These are phyloP conservation scores for Rhinoraja longicauda DNA, from an alignment of 2,797 vertebrate species.

Conservation along the genomic window DNA sequence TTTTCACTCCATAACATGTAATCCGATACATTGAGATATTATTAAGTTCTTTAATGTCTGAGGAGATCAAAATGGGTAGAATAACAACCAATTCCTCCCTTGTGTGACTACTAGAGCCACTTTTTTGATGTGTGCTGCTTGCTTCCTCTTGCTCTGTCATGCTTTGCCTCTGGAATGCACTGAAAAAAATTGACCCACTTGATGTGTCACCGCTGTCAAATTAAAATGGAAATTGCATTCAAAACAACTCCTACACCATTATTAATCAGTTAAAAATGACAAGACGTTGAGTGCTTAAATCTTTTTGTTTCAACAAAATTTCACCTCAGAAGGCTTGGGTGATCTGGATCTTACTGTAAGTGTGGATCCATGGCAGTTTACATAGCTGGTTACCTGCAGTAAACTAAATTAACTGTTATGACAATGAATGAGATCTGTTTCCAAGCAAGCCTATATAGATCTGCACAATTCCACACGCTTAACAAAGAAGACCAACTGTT, in stretches of 20 bases:
- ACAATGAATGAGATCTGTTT: conserved; percentile 59
- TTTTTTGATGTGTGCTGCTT: background rate
- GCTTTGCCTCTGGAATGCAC: background rate
- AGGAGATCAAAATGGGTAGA: conserved; percentile 11
- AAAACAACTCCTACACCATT: background rate
- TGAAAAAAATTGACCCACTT: background rate
- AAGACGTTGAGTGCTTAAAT: background rate
- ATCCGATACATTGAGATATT: conserved; percentile 8
- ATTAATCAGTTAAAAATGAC: conserved; percentile 20
- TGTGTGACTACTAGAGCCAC: background rate
- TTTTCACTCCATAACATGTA: background rate
- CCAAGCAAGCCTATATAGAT: conserved; percentile 51
- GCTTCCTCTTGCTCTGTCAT: background rate
- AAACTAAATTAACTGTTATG: conserved; percentile 53
- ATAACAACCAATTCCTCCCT: conserved; percentile 7
- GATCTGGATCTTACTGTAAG: background rate
- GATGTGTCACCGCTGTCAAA: conserved; percentile 7
- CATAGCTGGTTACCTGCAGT: conserved; percentile 41
- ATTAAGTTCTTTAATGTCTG: background rate
- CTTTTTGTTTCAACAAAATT: background rate
- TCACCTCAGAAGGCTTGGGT: background rate
- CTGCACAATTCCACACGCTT: conserved; percentile 43
- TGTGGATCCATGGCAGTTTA: background rate
- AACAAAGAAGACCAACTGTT: conserved; percentile 55
- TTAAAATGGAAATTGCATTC: background rate